Conservation (phyloP, 2,797 vertebrate genomes). For the Dermochelys coriacea region DNA sequence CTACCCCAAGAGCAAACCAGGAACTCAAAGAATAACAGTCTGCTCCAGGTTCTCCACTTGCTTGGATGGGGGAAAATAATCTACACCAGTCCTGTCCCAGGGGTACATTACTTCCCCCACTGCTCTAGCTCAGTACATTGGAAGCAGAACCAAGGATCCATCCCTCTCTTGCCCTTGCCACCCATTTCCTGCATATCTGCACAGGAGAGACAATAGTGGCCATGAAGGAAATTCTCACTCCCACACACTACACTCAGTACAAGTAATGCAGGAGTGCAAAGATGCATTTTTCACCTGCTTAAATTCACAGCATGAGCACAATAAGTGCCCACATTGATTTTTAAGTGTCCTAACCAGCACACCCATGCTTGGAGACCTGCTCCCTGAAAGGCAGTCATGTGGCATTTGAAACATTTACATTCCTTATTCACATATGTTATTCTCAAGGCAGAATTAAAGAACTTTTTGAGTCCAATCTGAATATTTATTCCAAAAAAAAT, state of each 20-base stretch:
- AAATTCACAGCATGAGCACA: background rate
- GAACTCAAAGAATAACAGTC: accelerated
- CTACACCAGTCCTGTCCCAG: background rate
- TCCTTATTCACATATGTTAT: accelerated
- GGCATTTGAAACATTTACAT: background rate
- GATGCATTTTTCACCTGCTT: background rate
- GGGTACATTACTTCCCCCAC: background rate
- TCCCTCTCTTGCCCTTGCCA: background rate
- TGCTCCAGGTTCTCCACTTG: background rate
- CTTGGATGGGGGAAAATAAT: background rate
- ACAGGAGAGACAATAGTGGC: background rate
- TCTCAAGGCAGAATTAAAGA: background rate
- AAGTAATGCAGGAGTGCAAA: background rate
- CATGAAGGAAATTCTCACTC: accelerated
- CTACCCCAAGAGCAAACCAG: background rate
- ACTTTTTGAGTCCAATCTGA: background rate
- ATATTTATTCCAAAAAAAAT: background rate
- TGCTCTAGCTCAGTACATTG: background rate
- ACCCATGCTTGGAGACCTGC: background rate
- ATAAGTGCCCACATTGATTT: background rate
- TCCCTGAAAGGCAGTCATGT: accelerated
- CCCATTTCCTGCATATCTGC: background rate
- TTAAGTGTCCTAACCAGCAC: background rate
- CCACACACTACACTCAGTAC: accelerated
- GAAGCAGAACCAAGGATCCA: background rate